phyloP scores from a whole-genome alignment of 2,797 vertebrate genomes.

The Potorous gilbertii region DNA sequence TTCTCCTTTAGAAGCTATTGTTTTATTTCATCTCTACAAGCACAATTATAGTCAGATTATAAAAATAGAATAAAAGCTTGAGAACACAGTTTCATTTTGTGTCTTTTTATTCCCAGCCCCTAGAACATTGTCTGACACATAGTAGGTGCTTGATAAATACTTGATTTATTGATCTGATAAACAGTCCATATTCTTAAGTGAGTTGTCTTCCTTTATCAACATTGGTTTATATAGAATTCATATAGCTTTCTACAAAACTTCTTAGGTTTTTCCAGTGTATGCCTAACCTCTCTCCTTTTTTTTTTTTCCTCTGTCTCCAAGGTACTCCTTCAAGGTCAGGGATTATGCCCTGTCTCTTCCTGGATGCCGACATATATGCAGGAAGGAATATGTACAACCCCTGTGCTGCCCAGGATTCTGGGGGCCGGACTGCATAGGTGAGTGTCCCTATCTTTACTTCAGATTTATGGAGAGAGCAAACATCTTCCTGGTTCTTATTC shows the following conservation, averaged over 20 bases:
- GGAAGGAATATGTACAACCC: slow-evolving; percentile 82
- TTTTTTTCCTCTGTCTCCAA: slow-evolving; percentile 72
- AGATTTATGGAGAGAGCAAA: not conserved
- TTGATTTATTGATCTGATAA: not conserved
- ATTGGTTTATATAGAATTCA: not conserved
- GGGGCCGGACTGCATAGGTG: slow-evolving; percentile 93
- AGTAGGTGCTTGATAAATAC: not conserved
- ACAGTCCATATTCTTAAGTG: not conserved
- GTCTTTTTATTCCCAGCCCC: not conserved
- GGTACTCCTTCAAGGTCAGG: slow-evolving; percentile 79
- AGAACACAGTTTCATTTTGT: not conserved
- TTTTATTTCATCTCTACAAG: slow-evolving; percentile 28
- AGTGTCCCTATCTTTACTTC: slow-evolving; percentile 64
- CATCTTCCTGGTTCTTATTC: not conserved
- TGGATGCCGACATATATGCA: slow-evolving; percentile 91
- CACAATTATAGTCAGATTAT: not conserved
- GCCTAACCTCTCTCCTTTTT: slow-evolving; percentile 7
- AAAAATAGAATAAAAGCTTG: not conserved
- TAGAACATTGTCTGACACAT: not conserved
- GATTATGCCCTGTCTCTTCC: slow-evolving; percentile 71
- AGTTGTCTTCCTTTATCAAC: not conserved
- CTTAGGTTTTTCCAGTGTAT: not conserved
- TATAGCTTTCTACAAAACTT: not conserved
- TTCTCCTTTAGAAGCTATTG: slow-evolving; percentile 49
- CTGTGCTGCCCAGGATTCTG: slow-evolving; percentile 92